Percentiles rank a stretch among this genome's conserved stretches.
Conservation (phyloP, 2,797 vertebrate species). For the Nyctalus aviator region DNA sequence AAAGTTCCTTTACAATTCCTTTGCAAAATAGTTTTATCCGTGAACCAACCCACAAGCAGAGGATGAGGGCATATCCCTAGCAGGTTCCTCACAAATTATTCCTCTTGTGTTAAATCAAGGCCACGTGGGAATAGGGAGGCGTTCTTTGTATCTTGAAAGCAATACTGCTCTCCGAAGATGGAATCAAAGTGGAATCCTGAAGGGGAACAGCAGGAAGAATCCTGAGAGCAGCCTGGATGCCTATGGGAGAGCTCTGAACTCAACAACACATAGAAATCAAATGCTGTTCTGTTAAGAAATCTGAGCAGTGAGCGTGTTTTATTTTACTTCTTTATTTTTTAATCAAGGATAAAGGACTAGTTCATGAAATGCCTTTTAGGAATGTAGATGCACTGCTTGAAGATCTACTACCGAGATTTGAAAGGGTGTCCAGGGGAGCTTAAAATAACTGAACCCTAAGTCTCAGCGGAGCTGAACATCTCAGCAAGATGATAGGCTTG, state of each 20-base stretch:
- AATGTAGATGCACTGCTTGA: not conserved
- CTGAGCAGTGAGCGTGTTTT: not conserved
- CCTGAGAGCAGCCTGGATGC: not conserved
- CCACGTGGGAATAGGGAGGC: not conserved
- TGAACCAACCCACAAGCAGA: not conserved
- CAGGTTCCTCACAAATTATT: not conserved
- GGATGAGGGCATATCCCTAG: accelerated
- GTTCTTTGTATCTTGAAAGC: not conserved
- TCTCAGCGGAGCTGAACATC: too few species aligned
- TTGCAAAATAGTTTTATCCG: not conserved
- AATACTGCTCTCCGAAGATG: not conserved
- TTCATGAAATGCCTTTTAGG: not conserved
- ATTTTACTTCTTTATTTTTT: not conserved
- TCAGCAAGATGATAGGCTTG: not conserved
- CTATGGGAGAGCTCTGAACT: not conserved
- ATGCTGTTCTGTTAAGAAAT: not conserved
- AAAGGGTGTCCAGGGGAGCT: too few species aligned
- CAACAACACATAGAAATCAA: not conserved
- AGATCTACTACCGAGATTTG: not conserved
- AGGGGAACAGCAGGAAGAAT: not conserved
- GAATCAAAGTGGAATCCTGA: not conserved
- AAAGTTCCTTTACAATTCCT: not conserved
- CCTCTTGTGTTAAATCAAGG: constrained; percentile 29
- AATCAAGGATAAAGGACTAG: not conserved
- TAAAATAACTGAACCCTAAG: not conserved